Percentiles rank a stretch among this genome's conserved stretches.
phyloP scores from a whole-genome alignment of 2,888 invertebrate species.

The Drosophila stalkeri region DNA sequence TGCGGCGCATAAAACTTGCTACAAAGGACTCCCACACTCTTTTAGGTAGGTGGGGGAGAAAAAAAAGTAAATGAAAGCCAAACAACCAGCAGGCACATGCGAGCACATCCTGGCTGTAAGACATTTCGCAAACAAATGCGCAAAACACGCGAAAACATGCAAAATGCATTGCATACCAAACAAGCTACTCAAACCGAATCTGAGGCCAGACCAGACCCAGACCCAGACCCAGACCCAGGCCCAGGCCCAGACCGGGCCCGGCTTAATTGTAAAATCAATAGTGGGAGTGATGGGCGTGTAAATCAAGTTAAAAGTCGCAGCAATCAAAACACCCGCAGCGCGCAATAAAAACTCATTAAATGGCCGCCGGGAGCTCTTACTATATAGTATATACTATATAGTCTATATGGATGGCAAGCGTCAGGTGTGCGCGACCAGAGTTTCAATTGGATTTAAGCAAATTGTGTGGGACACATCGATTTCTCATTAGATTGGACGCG shows the following conservation, averaged over 20 bases:
- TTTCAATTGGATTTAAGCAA: constrained; percentile 74
- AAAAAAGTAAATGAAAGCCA: background rate
- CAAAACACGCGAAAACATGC: constrained; percentile 74
- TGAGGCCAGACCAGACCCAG: background rate
- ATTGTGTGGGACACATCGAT: constrained; percentile 76
- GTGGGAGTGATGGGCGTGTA: constrained; percentile 62
- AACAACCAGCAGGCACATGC: constrained; percentile 14
- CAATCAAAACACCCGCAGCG: constrained; percentile 78
- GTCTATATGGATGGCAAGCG: constrained; percentile 52
- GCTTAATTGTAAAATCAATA: constrained; percentile 82
- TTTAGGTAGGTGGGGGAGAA: background rate
- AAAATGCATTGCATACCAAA: constrained; percentile 64
- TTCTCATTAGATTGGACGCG: constrained; percentile 67
- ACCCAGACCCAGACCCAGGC: background rate
- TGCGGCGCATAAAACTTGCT: constrained; percentile 72
- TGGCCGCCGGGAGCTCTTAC: constrained; percentile 37
- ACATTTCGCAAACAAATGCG: constrained; percentile 64
- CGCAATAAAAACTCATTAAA: constrained; percentile 81
- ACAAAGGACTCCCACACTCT: constrained; percentile 59
- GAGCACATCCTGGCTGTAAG: constrained; percentile 45
- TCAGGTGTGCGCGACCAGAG: constrained; percentile 38
- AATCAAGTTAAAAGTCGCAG: constrained; percentile 81
- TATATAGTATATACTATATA: constrained; percentile 6
- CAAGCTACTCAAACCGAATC: background rate
- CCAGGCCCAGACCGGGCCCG: background rate